phyloP scores from a whole-genome alignment of 2,888 invertebrate genomes.

The Taenaris catops region DNA sequence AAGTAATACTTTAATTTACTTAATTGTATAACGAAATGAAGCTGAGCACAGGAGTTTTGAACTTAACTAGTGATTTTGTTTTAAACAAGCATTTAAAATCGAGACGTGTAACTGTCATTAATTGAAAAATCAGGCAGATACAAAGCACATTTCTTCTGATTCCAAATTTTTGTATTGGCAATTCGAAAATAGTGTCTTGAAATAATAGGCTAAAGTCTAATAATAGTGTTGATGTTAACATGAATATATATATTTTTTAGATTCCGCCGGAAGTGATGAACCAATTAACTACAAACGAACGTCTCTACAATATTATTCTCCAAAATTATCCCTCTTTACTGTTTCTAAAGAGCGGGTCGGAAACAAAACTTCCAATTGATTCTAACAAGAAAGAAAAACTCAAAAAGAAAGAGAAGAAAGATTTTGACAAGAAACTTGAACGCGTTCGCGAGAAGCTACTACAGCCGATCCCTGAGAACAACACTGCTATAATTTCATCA shows the following conservation, averaged over 20 bases:
- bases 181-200: too few relatives aligned
- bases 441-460: slow-evolving; percentile 57
- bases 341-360: slow-evolving; percentile 82
- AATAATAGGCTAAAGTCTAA: slow-evolving; percentile 2
- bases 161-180: too few relatives aligned
- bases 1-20: not conserved
- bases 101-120: too few relatives aligned
- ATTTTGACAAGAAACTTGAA: slow-evolving; percentile 63
- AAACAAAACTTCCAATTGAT: slow-evolving; percentile 76
- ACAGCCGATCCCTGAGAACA: slow-evolving; percentile 67
- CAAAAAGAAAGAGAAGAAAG: slow-evolving; percentile 40
- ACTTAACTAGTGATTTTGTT: too few relatives aligned
- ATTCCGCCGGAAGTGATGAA: slow-evolving; percentile 86
- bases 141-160: too few relatives aligned
- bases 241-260: slow-evolving; percentile 63
- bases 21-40: too few relatives aligned
- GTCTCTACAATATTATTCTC: slow-evolving; percentile 84
- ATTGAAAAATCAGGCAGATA: too few relatives aligned
- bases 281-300: slow-evolving; percentile 81
- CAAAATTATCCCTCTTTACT: slow-evolving; percentile 86
- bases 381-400: slow-evolving; percentile 35
- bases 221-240: not conserved
- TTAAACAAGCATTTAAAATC: too few relatives aligned
- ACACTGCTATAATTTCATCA: slow-evolving; percentile 45
- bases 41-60: not conserved